Percentiles rank a stretch among this genome's conserved stretches.
Conservation (phyloP, 2,113 vertebrate species). For the Pungitius pungitius region DNA sequence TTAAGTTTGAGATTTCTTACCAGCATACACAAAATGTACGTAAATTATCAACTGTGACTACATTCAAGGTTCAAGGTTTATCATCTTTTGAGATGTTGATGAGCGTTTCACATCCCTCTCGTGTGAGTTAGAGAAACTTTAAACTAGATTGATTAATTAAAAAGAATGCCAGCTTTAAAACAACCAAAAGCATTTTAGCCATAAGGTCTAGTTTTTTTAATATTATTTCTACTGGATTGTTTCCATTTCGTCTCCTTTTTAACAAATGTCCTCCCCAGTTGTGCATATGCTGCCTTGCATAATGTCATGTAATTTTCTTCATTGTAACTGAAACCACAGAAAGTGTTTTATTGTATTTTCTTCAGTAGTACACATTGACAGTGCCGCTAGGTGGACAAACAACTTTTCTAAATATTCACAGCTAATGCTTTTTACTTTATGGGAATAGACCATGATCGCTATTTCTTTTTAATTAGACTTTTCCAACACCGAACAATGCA, state of each 20-base stretch:
- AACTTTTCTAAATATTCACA: background rate
- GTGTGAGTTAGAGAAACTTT: too few relatives aligned
- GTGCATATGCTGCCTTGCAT: background rate
- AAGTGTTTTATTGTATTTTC: background rate
- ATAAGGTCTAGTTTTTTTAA: too few relatives aligned
- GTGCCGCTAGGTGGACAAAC: background rate
- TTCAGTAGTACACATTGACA: background rate
- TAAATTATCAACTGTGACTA: too few relatives aligned
- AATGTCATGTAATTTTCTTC: slow-evolving; percentile 7
- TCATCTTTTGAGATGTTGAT: too few relatives aligned
- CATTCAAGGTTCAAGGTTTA: background rate
- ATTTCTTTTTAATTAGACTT: background rate
- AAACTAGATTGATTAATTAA: too few relatives aligned
- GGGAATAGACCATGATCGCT: background rate
- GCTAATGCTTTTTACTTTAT: background rate
- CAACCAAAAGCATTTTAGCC: too few relatives aligned
- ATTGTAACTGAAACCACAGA: background rate
- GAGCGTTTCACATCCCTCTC: too few relatives aligned
- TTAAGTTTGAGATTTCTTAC: background rate
- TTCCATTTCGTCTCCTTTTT: background rate
- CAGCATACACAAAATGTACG: background rate
- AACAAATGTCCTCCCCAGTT: background rate
- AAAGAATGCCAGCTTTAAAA: too few relatives aligned
- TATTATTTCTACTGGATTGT: too few relatives aligned
- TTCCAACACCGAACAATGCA: background rate